These are phyloP conservation scores for Leptinotarsa haldemani DNA, from an alignment of 2,888 invertebrate species.

Conservation along the genomic window DNA sequence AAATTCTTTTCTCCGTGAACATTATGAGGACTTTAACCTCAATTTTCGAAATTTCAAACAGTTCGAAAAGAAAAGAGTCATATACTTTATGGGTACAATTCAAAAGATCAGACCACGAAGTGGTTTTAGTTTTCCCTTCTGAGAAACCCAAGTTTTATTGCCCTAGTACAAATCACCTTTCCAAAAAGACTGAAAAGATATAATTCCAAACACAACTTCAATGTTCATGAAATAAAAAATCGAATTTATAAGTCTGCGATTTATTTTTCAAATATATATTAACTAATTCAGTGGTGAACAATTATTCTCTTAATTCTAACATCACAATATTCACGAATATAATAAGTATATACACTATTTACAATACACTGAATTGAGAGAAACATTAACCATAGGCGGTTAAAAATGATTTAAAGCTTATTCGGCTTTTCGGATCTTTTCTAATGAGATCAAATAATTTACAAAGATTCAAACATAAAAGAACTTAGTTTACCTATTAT, in stretches of 20 bases:
- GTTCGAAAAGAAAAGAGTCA: conserved; percentile 26
- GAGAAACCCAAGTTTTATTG: conserved; percentile 15
- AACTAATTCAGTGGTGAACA: conserved; percentile 45
- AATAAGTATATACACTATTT: conserved; percentile 35
- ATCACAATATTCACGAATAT: conserved; percentile 44
- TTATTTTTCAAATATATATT: conserved; percentile 24
- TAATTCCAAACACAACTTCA: not conserved
- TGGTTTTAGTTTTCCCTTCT: conserved; percentile 14
- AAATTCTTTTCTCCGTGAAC: not conserved
- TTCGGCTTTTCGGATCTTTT: not conserved
- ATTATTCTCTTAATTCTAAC: conserved; percentile 38
- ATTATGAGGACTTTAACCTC: conserved; percentile 38
- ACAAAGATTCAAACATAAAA: conserved; percentile 20
- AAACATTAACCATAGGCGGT: not conserved
- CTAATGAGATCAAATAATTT: conserved; percentile 22
- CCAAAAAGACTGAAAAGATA: not conserved
- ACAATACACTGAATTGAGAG: conserved; percentile 39
- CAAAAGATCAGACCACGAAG: conserved; percentile 21
- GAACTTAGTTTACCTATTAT: not conserved
- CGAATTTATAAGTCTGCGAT: not conserved
- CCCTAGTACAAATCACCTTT: not conserved
- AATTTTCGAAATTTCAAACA: conserved; percentile 35
- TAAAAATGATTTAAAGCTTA: conserved; percentile 21
- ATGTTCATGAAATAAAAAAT: not conserved
- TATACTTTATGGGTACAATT: conserved; percentile 26